Percentiles rank a stretch among this genome's conserved stretches.
Conservation (phyloP, 2,113 vertebrate species). For the Parus major region DNA sequence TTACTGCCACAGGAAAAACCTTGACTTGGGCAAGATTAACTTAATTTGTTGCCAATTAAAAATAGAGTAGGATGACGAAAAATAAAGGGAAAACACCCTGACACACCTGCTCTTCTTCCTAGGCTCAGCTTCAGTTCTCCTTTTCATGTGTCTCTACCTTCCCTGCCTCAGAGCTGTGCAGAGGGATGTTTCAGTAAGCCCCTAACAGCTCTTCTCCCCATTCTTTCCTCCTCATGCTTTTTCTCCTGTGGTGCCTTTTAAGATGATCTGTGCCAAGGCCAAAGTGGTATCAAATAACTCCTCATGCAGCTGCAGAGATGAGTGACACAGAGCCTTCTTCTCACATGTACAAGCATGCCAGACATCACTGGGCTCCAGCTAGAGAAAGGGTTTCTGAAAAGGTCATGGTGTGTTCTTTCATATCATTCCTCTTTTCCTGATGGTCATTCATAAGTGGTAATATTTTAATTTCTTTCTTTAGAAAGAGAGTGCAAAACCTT, state of each 20-base stretch:
- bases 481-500: background rate
- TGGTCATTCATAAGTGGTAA: background rate
- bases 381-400: background rate
- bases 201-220: background rate
- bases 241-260: background rate
- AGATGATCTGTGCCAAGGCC: background rate
- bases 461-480: background rate
- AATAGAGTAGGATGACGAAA: background rate
- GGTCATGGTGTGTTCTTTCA: background rate
- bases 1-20: background rate
- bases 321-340: background rate
- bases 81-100: background rate
- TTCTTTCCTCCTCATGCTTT: background rate
- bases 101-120: background rate
- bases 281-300: background rate
- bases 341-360: background rate
- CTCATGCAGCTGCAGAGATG: fast-evolving
- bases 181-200: background rate
- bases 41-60: background rate
- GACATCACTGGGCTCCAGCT: background rate
- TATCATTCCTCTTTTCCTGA: background rate
- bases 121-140: background rate
- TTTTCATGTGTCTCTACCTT: background rate
- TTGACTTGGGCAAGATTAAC: background rate
- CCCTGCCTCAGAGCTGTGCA: fast-evolving